These are phyloP conservation scores for Phania funesta DNA, from an alignment of 2,888 invertebrate species.

Conservation along the genomic window DNA sequence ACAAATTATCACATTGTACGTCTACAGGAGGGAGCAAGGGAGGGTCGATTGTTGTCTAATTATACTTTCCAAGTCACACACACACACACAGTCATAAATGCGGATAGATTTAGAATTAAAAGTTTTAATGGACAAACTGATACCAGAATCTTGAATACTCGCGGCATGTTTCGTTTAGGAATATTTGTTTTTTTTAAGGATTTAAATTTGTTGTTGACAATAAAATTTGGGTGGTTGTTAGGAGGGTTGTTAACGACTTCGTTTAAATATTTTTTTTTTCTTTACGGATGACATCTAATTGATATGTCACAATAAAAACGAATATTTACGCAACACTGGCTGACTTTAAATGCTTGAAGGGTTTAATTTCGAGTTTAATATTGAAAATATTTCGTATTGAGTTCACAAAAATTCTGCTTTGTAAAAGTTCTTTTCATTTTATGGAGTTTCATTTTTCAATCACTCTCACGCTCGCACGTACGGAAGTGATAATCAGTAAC, in stretches of 20 bases:
- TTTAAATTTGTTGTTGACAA: neutral
- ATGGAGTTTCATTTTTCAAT: too few species aligned
- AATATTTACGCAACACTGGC: neutral
- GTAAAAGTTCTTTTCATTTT: too few species aligned
- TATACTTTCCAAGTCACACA: neutral
- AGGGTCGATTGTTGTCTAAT: slow-evolving; percentile 28
- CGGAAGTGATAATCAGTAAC: too few species aligned
- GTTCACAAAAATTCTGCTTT: too few species aligned
- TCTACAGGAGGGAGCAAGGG: neutral
- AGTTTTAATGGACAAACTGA: slow-evolving; percentile 22
- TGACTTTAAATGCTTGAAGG: neutral
- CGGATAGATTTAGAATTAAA: neutral
- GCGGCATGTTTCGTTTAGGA: slow-evolving; percentile 22
- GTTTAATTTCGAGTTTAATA: too few species aligned
- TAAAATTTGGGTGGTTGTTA: slow-evolving; percentile 12
- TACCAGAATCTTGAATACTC: neutral
- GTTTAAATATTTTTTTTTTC: neutral
- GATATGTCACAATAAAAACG: slow-evolving; percentile 20
- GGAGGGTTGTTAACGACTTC: slow-evolving; percentile 27
- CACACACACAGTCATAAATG: neutral
- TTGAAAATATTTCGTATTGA: too few species aligned
- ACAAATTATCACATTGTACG: slow-evolving; percentile 65
- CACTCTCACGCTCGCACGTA: too few species aligned
- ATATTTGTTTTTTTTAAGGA: slow-evolving; percentile 1
- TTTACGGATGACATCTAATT: slow-evolving; percentile 2